Percentiles rank a stretch among this genome's conserved stretches.
Conservation (phyloP, 2,888 invertebrate species). For the Herminia tarsipennalis region DNA sequence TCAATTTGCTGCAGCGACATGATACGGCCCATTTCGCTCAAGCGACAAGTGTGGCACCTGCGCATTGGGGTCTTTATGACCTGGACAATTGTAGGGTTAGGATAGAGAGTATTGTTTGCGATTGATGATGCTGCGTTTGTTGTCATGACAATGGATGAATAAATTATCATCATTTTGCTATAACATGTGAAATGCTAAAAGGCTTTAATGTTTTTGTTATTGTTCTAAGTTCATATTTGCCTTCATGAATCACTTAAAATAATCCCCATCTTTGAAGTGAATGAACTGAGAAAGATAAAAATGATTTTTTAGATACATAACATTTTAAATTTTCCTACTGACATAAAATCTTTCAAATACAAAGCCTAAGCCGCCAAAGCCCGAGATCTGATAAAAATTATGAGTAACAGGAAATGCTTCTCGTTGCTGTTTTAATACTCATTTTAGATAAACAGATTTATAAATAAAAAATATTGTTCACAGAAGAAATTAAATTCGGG, state of each 20-base stretch:
- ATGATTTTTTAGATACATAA: too few species aligned
- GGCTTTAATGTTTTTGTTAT: too few species aligned
- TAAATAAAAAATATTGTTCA: constrained; percentile 59
- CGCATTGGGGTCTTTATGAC: constrained; percentile 74
- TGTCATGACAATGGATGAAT: constrained; percentile 8
- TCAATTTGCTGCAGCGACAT: constrained; percentile 89
- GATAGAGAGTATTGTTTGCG: constrained; percentile 41
- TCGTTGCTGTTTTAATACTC: not conserved
- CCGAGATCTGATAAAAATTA: too few species aligned
- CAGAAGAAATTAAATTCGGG: constrained; percentile 94
- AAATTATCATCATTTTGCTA: not conserved
- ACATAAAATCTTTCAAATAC: too few species aligned
- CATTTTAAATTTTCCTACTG: too few species aligned
- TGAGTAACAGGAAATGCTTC: too few species aligned
- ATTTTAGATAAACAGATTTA: not conserved
- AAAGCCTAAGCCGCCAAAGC: too few species aligned
- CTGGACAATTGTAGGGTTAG: constrained; percentile 57
- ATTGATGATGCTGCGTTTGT: constrained; percentile 25
- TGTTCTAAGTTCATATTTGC: too few species aligned
- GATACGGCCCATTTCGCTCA: constrained; percentile 87
- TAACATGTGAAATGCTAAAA: too few species aligned
- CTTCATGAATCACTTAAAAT: too few species aligned
- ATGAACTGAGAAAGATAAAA: too few species aligned
- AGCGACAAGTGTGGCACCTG: constrained; percentile 84
- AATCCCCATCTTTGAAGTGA: too few species aligned